Evolutionary conservation across 2,888 invertebrate species (phyloP), one percentile per base, ranked within the genome.

Genomic region (Rhimphoctona megacephalus): DNA sequence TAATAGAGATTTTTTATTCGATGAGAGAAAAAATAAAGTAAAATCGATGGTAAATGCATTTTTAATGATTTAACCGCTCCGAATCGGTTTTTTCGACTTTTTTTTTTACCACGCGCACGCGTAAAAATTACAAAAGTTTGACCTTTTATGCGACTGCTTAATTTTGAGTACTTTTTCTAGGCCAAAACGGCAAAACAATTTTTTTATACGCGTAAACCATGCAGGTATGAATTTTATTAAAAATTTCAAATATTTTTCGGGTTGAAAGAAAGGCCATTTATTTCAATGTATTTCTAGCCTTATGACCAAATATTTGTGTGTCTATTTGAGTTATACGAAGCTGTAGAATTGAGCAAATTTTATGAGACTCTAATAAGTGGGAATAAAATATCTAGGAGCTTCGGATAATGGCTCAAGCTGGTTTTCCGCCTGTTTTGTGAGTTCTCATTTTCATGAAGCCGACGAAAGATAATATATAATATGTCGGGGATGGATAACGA

Each of bases 321-420:
- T 19, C 25, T 46, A 22, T 70, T 43, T 30, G 17, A 46, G 30
- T 70, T 30, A 39, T 30, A 73, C 49, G 72, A 33, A 36, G 17
- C 49, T 22, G 76, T 43, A 67, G 69, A 77, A 70, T 43, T 11
- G 79, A 78, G 52, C 30, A 54, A 74, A 57, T 87, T 88, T 89
- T 87, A 89, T 87, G 83, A 74, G 77, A 86, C 78, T 85, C 81
- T 89, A 88, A 89, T 89, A 87, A 89, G 85, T 85, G 78, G 86
- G 69, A 86, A 88, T 89, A 84, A 88, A 89, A 87, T 57, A 52
- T 49, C 52, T 33, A 46, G 81, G 61, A 83, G 80, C 83, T 85
- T 88, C 77, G 87, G 76, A 85, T 88, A 81, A 85, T 73, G 76
- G 72, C 78, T 69, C 54, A 30, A 83, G 30, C 76, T 43, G 64